Percentiles rank a stretch among this genome's conserved stretches.
Conservation (phyloP, 1,140 invertebrate species). For the Caenorhabditis brenneri region DNA sequence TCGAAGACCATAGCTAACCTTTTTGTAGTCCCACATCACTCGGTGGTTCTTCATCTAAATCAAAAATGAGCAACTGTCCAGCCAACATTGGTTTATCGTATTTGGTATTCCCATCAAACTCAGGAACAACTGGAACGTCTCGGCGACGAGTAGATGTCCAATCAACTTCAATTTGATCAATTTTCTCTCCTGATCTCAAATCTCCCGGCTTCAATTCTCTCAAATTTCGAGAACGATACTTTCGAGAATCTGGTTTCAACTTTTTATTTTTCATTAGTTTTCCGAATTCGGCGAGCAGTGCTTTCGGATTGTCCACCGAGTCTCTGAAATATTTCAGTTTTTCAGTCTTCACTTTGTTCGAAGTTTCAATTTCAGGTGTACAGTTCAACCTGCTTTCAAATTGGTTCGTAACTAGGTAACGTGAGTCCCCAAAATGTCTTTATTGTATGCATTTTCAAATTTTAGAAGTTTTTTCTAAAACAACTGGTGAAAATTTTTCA, state of each 20-base stretch:
- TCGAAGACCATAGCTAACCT: no score
- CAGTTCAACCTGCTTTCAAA: no score
- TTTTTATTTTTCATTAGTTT: slow-evolving; percentile 60
- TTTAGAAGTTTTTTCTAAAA: no score
- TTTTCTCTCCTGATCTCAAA: slow-evolving; percentile 44
- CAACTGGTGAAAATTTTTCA: no score
- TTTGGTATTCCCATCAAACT: background rate
- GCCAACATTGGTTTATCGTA: slow-evolving; percentile 65
- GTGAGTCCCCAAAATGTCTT: no score
- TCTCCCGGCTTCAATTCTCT: slow-evolving; percentile 49
- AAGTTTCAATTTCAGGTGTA: no score
- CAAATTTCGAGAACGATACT: slow-evolving; percentile 24
- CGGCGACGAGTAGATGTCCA: slow-evolving; percentile 42
- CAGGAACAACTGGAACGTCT: slow-evolving; percentile 25
- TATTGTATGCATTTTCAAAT: no score
- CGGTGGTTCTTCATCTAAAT: slow-evolving; percentile 68
- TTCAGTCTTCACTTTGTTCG: no score
- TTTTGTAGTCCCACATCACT: background rate
- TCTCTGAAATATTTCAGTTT: slow-evolving; percentile 61
- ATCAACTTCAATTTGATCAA: slow-evolving; percentile 46
- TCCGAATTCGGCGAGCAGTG: slow-evolving; percentile 62
- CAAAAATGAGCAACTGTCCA: slow-evolving; percentile 67
- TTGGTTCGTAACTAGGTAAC: no score
- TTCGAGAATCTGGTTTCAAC: background rate
- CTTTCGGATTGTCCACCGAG: slow-evolving; percentile 65